Conservation (phyloP, 1,140 invertebrate species). For the Ylistrum balloti region DNA sequence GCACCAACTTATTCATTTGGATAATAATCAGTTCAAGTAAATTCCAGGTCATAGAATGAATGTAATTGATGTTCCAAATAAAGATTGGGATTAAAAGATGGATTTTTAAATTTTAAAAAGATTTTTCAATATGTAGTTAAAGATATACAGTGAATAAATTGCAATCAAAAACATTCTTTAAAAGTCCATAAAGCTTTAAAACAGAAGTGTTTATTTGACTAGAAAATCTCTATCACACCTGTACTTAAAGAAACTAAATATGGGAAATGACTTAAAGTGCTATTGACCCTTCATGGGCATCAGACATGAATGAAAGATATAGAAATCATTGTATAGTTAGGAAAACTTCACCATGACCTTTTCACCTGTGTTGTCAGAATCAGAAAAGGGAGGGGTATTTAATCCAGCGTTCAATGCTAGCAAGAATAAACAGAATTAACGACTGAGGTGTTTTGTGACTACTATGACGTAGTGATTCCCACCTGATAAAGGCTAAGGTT, state of each 20-base stretch:
- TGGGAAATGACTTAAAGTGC: conserved; percentile 14
- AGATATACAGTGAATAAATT: neutral
- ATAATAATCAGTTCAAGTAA: too few species aligned
- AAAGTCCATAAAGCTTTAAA: neutral
- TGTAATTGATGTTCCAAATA: too few species aligned
- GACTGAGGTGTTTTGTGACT: neutral
- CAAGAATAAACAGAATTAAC: neutral
- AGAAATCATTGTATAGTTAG: neutral
- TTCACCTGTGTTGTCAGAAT: neutral
- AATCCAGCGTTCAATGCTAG: neutral
- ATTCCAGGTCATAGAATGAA: too few species aligned
- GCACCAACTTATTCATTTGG: too few species aligned
- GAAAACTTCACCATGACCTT: neutral
- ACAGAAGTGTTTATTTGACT: neutral
- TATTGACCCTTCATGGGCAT: conserved; percentile 11
- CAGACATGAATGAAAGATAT: conserved; percentile 3
- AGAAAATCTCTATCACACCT: neutral
- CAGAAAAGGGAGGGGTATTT: conserved; percentile 24
- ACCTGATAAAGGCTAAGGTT: neutral
- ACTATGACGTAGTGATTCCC: neutral
- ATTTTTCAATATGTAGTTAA: neutral
- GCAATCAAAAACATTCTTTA: neutral
- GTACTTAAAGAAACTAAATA: neutral
- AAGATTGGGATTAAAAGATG: too few species aligned
- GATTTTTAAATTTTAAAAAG: neutral